Conservation (phyloP, 2,888 invertebrate genomes). For the Patella caerulea region DNA sequence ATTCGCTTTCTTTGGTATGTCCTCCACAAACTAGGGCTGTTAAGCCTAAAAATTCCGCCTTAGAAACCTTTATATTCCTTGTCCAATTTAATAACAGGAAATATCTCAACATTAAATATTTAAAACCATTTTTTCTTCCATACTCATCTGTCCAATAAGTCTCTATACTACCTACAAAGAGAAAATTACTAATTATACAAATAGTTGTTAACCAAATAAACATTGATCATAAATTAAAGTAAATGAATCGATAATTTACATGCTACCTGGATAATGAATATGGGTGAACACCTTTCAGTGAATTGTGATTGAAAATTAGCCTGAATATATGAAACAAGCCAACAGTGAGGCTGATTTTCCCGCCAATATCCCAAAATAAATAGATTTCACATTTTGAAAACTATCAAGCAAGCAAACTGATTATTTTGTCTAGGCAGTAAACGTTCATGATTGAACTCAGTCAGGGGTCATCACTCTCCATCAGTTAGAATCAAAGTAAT, state of each 20-base stretch:
- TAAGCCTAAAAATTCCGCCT: conserved; percentile 63
- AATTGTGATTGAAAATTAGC: too few species aligned
- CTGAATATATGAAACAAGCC: too few species aligned
- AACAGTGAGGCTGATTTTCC: too few species aligned
- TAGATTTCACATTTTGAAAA: too few species aligned
- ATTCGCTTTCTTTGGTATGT: conserved; percentile 42
- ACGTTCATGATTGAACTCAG: too few species aligned
- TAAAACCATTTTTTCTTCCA: conserved; percentile 63
- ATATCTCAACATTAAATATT: conserved; percentile 61
- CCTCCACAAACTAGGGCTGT: conserved; percentile 52
- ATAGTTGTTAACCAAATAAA: conserved; percentile 11
- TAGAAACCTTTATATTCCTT: conserved; percentile 52
- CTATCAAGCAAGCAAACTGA: too few species aligned
- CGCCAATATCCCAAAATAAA: too few species aligned
- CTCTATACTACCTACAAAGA: conserved; percentile 59
- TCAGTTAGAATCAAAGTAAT: too few species aligned
- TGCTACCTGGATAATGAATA: neutral
- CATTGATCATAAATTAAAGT: neutral
- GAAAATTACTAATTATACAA: conserved; percentile 58
- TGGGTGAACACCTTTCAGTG: too few species aligned
- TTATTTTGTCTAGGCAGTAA: too few species aligned
- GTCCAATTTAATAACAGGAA: conserved; percentile 63
- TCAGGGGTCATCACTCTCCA: too few species aligned
- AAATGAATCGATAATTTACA: too few species aligned
- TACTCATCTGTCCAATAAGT: conserved; percentile 61